Percentiles rank a stretch among this genome's conserved stretches.
phyloP scores from a whole-genome alignment of 2,888 invertebrate species.

The Nezara viridula region DNA sequence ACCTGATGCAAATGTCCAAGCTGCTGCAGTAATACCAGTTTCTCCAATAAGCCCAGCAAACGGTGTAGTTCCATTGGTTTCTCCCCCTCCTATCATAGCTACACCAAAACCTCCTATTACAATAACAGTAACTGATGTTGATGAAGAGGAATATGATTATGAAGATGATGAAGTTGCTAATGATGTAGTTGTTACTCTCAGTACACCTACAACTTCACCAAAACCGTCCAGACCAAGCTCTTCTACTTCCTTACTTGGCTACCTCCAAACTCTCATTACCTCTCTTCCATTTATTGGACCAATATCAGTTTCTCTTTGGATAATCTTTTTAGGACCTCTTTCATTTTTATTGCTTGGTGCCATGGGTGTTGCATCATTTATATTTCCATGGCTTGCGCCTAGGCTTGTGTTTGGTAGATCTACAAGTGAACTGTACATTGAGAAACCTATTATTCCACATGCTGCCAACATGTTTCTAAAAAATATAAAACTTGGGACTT shows the following conservation, averaged over 20 bases:
- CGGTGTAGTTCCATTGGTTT: conserved; percentile 47
- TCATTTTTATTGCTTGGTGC: conserved; percentile 76
- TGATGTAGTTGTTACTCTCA: conserved; percentile 5
- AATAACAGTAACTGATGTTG: conserved; percentile 21
- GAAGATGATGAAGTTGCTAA: conserved; percentile 59
- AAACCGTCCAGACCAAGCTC: conserved; percentile 35
- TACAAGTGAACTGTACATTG: not conserved
- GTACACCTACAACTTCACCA: conserved; percentile 55
- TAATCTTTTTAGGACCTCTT: conserved; percentile 76
- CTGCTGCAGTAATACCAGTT: conserved; percentile 49
- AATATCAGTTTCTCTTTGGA: conserved; percentile 74
- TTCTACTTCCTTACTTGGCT: conserved; percentile 68
- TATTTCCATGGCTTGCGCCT: conserved; percentile 78
- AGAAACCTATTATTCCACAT: conserved; percentile 51
- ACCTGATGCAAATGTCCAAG: conserved; percentile 55
- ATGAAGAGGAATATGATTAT: conserved; percentile 45
- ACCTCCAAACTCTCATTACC: conserved; percentile 72
- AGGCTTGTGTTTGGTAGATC: conserved; percentile 68
- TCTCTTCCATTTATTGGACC: conserved; percentile 75
- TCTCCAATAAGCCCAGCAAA: conserved; percentile 47
- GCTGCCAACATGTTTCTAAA: conserved; percentile 61
- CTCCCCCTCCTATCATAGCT: conserved; percentile 38
- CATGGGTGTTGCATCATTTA: conserved; percentile 75
- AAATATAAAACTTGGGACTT: conserved; percentile 56
- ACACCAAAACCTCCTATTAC: conserved; percentile 7